These are phyloP conservation scores for Atopsyche davidsoni DNA, from an alignment of 1,140 invertebrate species.

Conservation along the genomic window DNA sequence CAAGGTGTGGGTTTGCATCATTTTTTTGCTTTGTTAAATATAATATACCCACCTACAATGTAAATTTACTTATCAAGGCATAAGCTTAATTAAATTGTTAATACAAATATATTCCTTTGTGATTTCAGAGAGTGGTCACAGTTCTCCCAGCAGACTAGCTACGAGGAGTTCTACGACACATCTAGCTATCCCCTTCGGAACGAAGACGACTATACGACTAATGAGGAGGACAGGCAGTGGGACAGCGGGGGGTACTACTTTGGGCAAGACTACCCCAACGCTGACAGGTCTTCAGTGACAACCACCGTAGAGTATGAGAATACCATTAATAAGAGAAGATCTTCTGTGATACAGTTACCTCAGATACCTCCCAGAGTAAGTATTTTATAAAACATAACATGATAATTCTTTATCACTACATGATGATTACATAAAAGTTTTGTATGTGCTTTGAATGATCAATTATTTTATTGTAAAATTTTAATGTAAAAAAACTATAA, in stretches of 20 bases:
- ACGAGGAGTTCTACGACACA: constrained; percentile 53
- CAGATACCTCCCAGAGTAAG: constrained; percentile 39
- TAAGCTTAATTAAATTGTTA: too few species aligned
- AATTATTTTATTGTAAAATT: background rate
- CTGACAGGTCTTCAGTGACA: constrained; percentile 36
- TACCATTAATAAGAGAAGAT: constrained; percentile 41
- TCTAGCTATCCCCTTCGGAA: constrained; percentile 47
- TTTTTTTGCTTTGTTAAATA: too few species aligned
- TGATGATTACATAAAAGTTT: background rate
- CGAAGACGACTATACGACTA: constrained; percentile 52
- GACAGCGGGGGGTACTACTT: constrained; percentile 57
- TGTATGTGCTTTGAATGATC: background rate
- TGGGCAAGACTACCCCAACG: constrained; percentile 39
- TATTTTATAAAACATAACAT: background rate
- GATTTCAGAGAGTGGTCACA: constrained; percentile 43
- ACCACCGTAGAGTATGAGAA: constrained; percentile 34
- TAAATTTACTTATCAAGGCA: too few species aligned
- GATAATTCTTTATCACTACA: too few species aligned
- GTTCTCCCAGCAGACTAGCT: constrained; percentile 43
- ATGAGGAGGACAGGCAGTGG: constrained; percentile 64
- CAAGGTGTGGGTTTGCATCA: too few species aligned
- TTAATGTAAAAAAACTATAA: too few species aligned
- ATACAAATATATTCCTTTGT: background rate
- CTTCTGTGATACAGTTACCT: constrained; percentile 46
- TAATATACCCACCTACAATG: too few species aligned